These are phyloP conservation scores for Anisognathus igniventris DNA, from an alignment of 2,797 vertebrate genomes.

Conservation along the genomic window DNA sequence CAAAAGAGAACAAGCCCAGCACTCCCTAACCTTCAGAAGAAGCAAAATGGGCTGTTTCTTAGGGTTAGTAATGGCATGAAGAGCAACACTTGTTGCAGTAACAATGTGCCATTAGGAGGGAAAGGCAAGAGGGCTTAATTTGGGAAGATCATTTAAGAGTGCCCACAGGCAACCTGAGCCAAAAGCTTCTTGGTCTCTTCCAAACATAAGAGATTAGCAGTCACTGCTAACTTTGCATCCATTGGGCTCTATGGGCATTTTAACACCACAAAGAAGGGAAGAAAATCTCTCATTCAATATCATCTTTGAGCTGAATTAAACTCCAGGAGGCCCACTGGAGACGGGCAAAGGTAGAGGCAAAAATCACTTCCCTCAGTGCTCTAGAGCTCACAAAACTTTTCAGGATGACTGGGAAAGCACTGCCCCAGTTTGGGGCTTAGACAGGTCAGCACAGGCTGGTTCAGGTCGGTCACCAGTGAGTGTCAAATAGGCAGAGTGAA, in stretches of 20 bases:
- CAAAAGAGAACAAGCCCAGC: background rate
- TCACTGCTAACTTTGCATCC: background rate
- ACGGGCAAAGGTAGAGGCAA: background rate
- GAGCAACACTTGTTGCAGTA: background rate
- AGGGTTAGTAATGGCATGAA: background rate
- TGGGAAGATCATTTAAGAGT: background rate
- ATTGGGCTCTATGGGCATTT: background rate
- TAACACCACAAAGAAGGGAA: background rate
- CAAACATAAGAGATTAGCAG: background rate
- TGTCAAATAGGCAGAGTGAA: background rate
- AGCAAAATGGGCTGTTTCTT: background rate
- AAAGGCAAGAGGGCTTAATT: background rate
- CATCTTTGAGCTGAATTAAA: background rate
- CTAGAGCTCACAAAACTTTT: background rate
- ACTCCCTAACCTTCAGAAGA: background rate
- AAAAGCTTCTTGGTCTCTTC: background rate
- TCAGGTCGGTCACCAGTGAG: fast-evolving
- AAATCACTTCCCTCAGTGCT: background rate
- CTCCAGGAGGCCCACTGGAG: background rate
- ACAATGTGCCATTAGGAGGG: background rate
- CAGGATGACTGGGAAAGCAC: background rate
- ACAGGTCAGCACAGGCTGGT: background rate
- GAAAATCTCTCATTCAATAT: background rate
- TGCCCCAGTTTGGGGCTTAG: background rate
- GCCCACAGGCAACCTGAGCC: background rate